Evolutionary conservation across 1,140 invertebrate species (phyloP).

Genomic region (Plectus sambesii): DNA sequence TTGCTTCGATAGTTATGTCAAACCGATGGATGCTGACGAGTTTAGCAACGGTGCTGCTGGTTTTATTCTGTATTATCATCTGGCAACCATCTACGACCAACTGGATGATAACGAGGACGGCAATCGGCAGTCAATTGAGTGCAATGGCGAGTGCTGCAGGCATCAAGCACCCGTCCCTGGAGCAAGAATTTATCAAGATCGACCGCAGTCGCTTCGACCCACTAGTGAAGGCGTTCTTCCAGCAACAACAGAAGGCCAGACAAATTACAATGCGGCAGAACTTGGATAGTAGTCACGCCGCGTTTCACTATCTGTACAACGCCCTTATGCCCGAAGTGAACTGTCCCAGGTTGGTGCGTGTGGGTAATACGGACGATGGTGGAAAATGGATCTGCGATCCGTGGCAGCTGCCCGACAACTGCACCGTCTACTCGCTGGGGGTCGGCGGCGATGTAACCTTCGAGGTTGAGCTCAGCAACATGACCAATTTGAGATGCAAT

Average conservation of each 20-base stretch:
- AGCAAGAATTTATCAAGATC: too few relatives aligned
- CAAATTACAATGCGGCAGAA: neutral
- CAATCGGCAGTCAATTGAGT: too few relatives aligned
- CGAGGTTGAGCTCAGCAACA: neutral
- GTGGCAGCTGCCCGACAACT: neutral
- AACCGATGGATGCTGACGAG: too few relatives aligned
- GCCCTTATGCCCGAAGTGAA: neutral
- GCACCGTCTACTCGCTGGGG: slow-evolving; percentile 5
- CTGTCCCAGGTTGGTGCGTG: slow-evolving; percentile 2
- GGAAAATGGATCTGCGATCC: slow-evolving; percentile 9
- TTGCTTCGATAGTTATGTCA: too few relatives aligned
- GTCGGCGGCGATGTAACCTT: slow-evolving; percentile 1
- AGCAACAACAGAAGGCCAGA: neutral
- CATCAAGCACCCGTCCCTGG: too few relatives aligned
- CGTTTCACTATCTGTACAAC: slow-evolving; percentile 3
- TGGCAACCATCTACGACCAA: too few relatives aligned
- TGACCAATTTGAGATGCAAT: neutral
- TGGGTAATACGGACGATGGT: neutral
- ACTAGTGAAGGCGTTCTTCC: too few relatives aligned
- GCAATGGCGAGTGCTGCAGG: too few relatives aligned
- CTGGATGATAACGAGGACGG: too few relatives aligned
- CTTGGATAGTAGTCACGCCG: neutral
- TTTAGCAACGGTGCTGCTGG: too few relatives aligned
- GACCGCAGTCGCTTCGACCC: too few relatives aligned
- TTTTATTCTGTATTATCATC: too few relatives aligned